A percentile compares a stretch with the other conserved stretches of the same genome.
phyloP scores from a whole-genome alignment of 2,113 vertebrate species.

The Tachuris rubrigastra region DNA sequence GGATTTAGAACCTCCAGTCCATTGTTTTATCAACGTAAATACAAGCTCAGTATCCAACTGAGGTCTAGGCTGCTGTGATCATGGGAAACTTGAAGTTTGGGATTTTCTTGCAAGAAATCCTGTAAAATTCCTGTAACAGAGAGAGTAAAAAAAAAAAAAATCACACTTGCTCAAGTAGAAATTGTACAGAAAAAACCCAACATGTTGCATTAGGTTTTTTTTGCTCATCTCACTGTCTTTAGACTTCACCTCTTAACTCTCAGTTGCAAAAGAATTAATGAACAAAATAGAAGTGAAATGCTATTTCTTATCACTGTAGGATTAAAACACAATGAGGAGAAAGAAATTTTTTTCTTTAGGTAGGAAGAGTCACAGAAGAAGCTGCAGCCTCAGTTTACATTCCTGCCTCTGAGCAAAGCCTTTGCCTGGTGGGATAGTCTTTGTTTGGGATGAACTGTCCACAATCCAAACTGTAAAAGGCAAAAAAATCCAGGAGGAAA shows the following conservation, averaged over 20 bases:
- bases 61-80: background rate
- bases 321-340: background rate
- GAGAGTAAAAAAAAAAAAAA: fast-evolving
- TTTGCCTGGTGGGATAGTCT: background rate
- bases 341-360: background rate
- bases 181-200: background rate
- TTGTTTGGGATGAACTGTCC: background rate
- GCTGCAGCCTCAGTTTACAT: background rate
- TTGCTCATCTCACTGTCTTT: background rate
- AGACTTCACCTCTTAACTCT: background rate
- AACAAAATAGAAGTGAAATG: background rate
- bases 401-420: background rate
- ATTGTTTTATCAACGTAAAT: background rate
- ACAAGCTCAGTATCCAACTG: background rate
- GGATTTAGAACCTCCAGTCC: background rate
- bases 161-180: background rate
- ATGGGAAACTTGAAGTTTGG: background rate
- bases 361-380: background rate
- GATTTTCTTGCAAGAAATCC: background rate
- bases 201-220: background rate
- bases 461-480: background rate
- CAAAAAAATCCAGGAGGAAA: background rate
- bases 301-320: background rate
- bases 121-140: background rate
- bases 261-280: background rate